Conservation (phyloP, 2,888 invertebrate species). For the Scelioninae gen. 1 region DNA sequence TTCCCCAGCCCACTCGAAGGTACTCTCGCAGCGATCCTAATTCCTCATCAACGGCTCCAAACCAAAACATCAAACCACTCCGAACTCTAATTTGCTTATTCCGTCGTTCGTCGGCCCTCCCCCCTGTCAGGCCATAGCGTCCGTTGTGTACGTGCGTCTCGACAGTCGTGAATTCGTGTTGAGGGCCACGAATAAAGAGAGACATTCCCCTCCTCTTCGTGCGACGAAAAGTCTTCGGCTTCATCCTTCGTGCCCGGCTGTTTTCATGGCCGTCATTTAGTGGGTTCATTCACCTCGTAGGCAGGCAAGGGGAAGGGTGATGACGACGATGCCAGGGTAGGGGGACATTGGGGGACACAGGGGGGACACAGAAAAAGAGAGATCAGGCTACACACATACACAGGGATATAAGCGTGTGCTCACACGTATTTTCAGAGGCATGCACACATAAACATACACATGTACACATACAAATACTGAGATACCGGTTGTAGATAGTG, state of each 20-base stretch:
- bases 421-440: no score
- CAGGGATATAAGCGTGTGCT: no score
- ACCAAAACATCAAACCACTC: constrained; percentile 60
- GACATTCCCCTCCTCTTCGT: constrained; percentile 33
- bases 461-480: no score
- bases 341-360: no score
- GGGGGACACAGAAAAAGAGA: constrained; percentile 52
- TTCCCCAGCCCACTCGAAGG: constrained; percentile 32
- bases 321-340: constrained; percentile 60
- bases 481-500: no score
- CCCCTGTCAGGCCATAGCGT: neutral
- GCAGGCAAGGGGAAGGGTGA: constrained; percentile 74
- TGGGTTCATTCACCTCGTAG: constrained; percentile 84
- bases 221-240: constrained; percentile 76
- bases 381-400: no score
- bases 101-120: constrained; percentile 21
- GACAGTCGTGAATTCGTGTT: constrained; percentile 52
- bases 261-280: constrained; percentile 85
- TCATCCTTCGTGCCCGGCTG: constrained; percentile 83
- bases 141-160: constrained; percentile 47
- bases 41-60: constrained; percentile 51
- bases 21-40: constrained; percentile 51
- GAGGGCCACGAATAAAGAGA: constrained; percentile 58
- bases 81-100: constrained; percentile 60
- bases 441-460: no score